These are phyloP conservation scores for Seriola dumerili DNA, from an alignment of 2,113 vertebrate species.

Conservation along the genomic window DNA sequence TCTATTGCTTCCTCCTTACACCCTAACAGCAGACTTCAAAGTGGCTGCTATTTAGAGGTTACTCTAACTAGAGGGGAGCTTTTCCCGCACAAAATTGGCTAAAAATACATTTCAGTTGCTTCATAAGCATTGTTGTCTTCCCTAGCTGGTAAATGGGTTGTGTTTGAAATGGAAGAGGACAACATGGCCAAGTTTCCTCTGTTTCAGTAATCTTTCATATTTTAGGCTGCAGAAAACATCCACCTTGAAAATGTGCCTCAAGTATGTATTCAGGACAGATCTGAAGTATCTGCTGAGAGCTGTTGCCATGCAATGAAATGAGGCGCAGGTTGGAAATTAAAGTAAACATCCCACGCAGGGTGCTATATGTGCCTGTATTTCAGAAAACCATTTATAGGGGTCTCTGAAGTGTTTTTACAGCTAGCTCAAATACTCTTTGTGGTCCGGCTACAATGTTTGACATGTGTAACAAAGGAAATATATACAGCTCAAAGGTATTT, in stretches of 20 bases:
- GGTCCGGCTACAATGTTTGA: constrained; percentile 45
- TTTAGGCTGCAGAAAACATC: constrained; percentile 25
- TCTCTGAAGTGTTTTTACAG: constrained; percentile 39
- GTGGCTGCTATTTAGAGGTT: constrained; percentile 52
- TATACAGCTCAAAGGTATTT: constrained; percentile 21
- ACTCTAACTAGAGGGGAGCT: constrained; percentile 11
- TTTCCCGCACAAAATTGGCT: constrained; percentile 22
- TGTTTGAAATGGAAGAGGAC: constrained; percentile 26
- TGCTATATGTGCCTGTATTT: constrained; percentile 50
- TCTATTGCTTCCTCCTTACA: constrained; percentile 40
- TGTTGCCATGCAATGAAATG: constrained; percentile 60
- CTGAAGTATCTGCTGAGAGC: constrained; percentile 53
- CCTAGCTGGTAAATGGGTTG: constrained; percentile 36
- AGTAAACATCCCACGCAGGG: constrained; percentile 74
- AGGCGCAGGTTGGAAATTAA: constrained; percentile 58
- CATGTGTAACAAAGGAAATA: constrained; percentile 24
- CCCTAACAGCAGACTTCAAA: constrained; percentile 54
- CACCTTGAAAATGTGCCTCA: constrained; percentile 52
- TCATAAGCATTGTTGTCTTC: constrained; percentile 52
- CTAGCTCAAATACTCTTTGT: constrained; percentile 11
- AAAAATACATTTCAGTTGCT: constrained; percentile 62
- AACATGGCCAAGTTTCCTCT: constrained; percentile 10
- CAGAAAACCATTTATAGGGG: constrained; percentile 29
- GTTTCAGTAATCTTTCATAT: constrained; percentile 15
- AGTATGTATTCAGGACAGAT: constrained; percentile 51